Conservation (phyloP, 2,113 vertebrate genomes). For the Budorcas taxicolor region DNA sequence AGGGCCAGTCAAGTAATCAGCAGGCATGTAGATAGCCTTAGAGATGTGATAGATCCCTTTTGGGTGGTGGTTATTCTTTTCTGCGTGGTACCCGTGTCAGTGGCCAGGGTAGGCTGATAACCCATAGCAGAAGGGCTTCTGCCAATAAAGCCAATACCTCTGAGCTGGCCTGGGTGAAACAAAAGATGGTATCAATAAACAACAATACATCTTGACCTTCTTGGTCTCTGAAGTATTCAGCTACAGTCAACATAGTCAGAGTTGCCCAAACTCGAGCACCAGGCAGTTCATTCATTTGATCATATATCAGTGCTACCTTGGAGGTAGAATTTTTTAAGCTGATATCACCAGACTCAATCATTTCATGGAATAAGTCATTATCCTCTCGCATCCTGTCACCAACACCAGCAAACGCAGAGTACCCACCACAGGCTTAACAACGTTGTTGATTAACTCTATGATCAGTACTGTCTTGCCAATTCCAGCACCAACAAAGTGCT, state of each 20-base stretch:
- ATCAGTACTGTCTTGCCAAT: slow-evolving; percentile 97
- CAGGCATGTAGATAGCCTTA: neutral
- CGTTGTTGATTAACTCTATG: slow-evolving; percentile 98
- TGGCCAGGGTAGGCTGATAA: neutral
- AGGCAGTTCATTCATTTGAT: neutral
- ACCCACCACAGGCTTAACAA: slow-evolving; percentile 97
- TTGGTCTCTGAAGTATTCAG: neutral
- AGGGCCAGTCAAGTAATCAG: neutral
- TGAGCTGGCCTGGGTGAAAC: neutral
- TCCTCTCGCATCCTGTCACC: slow-evolving; percentile 95
- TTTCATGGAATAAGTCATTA: slow-evolving; percentile 79
- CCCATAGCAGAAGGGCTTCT: neutral
- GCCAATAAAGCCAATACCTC: neutral
- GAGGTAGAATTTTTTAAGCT: neutral
- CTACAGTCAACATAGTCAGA: neutral
- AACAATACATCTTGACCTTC: neutral
- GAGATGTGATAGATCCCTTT: neutral
- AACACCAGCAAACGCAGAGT: slow-evolving; percentile 96
- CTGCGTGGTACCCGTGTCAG: rapidly evolving
- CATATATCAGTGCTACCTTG: neutral
- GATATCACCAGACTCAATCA: neutral
- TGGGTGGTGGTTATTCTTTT: neutral
- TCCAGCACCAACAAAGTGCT: slow-evolving; percentile 94
- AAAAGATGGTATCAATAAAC: neutral
- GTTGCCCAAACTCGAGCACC: neutral